Conservation (phyloP, 2,113 vertebrate species). For the Isurus oxyrinchus region DNA sequence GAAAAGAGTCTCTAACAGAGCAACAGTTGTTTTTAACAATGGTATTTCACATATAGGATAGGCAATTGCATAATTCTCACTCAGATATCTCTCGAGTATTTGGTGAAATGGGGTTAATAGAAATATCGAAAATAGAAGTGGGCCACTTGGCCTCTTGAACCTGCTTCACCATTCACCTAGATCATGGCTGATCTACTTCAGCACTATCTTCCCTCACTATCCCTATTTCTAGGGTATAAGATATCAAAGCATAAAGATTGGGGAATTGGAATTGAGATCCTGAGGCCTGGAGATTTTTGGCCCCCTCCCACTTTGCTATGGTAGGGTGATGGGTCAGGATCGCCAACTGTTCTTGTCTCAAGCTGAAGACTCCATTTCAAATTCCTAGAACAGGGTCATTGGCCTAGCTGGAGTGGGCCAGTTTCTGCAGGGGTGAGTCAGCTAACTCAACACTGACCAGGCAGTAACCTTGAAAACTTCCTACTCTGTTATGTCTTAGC, state of each 20-base stretch:
- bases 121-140: too few species aligned
- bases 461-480: not conserved
- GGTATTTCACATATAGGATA: not conserved
- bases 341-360: not conserved
- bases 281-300: not conserved
- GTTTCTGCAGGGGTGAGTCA: not conserved
- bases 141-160: too few species aligned
- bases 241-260: too few species aligned
- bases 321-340: not conserved
- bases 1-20: too few species aligned
- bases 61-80: not conserved
- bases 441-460: not conserved
- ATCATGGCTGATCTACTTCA: too few species aligned
- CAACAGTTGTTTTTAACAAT: too few species aligned
- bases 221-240: too few species aligned
- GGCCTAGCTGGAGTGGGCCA: not conserved
- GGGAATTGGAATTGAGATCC: not conserved
- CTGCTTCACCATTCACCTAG: too few species aligned
- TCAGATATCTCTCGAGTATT: not conserved
- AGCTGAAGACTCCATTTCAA: not conserved
- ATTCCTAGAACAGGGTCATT: not conserved
- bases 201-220: too few species aligned
- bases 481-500: not conserved
- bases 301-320: not conserved
- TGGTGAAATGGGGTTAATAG: too few species aligned